These are phyloP conservation scores for Alca torda DNA, from an alignment of 2,797 vertebrate genomes.

Conservation along the genomic window DNA sequence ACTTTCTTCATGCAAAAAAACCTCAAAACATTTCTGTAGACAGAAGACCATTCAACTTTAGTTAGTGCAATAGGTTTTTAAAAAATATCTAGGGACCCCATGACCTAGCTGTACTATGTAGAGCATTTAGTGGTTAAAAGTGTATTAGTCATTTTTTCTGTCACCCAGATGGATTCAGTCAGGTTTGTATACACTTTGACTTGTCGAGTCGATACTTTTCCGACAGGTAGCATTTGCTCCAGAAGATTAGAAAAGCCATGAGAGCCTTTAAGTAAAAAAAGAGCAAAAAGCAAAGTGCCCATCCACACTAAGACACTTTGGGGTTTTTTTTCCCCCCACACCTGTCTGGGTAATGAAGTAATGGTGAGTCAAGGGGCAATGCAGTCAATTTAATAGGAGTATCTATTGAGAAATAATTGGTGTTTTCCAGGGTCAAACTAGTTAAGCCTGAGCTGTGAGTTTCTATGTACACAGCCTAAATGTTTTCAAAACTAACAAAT, in stretches of 20 bases:
- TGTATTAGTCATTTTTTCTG: neutral
- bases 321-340: neutral
- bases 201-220: neutral
- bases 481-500: neutral
- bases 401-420: slow-evolving; percentile 7
- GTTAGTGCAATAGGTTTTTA: neutral
- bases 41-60: neutral
- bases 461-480: neutral
- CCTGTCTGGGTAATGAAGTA: neutral
- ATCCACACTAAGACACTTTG: neutral
- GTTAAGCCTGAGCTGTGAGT: neutral
- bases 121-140: neutral
- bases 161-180: neutral
- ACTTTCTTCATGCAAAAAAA: neutral
- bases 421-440: neutral
- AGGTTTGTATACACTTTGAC: neutral
- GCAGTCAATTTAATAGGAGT: neutral
- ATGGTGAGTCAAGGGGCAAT: neutral
- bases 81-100: neutral
- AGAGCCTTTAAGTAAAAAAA: neutral
- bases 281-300: neutral
- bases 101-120: neutral
- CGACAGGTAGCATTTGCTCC: neutral
- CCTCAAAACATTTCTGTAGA: neutral
- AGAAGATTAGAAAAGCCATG: neutral